Conservation (phyloP, 2,888 invertebrate genomes). For the Hetaerina titia region DNA sequence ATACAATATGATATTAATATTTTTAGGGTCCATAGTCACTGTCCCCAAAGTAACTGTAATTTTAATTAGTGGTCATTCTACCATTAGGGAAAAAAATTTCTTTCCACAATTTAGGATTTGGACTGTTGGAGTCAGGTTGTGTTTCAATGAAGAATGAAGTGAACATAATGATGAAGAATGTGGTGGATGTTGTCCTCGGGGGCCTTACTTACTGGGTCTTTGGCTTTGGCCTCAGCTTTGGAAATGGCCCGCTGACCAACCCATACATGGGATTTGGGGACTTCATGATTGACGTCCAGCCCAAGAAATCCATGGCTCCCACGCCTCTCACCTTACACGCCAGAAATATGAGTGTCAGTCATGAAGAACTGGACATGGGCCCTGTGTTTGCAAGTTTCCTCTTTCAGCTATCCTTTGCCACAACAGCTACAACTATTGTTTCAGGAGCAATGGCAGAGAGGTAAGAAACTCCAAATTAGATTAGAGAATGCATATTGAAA, state of each 20-base stretch:
- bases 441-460: constrained; percentile 97
- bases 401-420: constrained; percentile 94
- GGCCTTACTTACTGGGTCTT: constrained; percentile 97
- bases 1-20: too few relatives aligned
- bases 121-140: constrained; percentile 95
- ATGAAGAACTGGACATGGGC: constrained; percentile 87
- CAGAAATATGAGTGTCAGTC: background rate
- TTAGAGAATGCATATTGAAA: background rate
- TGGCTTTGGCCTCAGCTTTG: constrained; percentile 95
- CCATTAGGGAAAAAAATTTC: background rate
- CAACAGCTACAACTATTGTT: constrained; percentile 94
- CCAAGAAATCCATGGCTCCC: constrained; percentile 79
- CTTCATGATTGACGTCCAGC: constrained; percentile 85
- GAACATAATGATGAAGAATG: constrained; percentile 98
- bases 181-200: constrained; percentile 94
- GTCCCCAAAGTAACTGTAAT: too few relatives aligned
- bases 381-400: constrained; percentile 92
- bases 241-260: constrained; percentile 84
- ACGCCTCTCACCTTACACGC: background rate
- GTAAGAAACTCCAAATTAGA: constrained; percentile 76
- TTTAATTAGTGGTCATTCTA: too few relatives aligned
- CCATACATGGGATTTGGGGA: constrained; percentile 84
- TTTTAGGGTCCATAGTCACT: too few relatives aligned
- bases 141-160: constrained; percentile 96
- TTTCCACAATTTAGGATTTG: constrained; percentile 85